Percentiles rank a stretch among this genome's conserved stretches.
Conservation (phyloP, 2,888 invertebrate genomes). For the Drepana falcataria region DNA sequence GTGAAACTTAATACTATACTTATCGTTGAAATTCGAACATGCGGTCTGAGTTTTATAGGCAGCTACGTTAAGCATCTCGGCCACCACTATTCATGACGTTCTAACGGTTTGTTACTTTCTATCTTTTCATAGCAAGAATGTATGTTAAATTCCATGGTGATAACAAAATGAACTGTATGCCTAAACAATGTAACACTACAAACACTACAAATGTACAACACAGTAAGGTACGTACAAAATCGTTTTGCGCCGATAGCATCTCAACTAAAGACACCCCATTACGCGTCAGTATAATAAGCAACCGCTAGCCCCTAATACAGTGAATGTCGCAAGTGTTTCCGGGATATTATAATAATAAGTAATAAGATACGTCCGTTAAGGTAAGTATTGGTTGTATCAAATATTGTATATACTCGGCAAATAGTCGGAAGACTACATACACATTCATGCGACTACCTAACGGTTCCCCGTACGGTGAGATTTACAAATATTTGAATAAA, state of each 20-base stretch:
- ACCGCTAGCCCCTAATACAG: slow-evolving; percentile 20
- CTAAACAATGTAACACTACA: neutral
- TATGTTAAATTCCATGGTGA: too few species aligned
- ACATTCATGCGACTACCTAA: slow-evolving; percentile 25
- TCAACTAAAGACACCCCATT: slow-evolving; percentile 9
- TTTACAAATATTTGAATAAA: neutral
- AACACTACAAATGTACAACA: neutral
- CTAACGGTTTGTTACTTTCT: too few species aligned
- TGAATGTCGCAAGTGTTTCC: slow-evolving; percentile 24
- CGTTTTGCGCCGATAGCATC: neutral
- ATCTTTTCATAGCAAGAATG: too few species aligned
- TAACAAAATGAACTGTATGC: too few species aligned
- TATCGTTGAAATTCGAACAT: too few species aligned
- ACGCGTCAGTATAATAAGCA: slow-evolving; percentile 21
- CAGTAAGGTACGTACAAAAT: neutral
- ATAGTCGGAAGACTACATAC: slow-evolving; percentile 13
- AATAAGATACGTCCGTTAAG: slow-evolving; percentile 27
- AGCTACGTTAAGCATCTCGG: too few species aligned
- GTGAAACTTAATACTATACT: too few species aligned
- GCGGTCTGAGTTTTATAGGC: too few species aligned
- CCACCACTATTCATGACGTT: too few species aligned
- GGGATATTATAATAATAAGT: slow-evolving; percentile 25
- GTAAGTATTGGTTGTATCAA: slow-evolving; percentile 43
- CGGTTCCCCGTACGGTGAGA: slow-evolving; percentile 20
- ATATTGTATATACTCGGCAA: slow-evolving; percentile 29